Evolutionary conservation across 2,797 vertebrate species (phyloP).

Genomic region (Chaetodon trifasciatus): DNA sequence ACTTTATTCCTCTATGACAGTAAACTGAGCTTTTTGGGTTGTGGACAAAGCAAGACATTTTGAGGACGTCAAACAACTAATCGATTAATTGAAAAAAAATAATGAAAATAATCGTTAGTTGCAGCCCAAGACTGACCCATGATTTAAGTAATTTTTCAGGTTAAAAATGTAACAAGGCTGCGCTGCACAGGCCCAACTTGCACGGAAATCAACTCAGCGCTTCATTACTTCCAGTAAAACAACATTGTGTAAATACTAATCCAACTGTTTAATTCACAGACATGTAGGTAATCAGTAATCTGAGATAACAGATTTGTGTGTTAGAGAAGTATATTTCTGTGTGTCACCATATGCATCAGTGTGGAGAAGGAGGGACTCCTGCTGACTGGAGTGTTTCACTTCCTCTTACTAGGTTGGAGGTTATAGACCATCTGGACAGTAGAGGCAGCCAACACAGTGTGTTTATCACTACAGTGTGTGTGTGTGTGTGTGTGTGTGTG

Average conservation of each 20-base stretch:
- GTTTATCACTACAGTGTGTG: conserved; percentile 43
- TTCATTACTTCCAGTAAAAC: not conserved
- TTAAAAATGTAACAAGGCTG: too few relatives aligned
- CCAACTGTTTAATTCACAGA: too few relatives aligned
- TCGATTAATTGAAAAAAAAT: too few relatives aligned
- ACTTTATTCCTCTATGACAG: too few relatives aligned
- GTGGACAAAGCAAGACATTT: too few relatives aligned
- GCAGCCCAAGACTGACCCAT: too few relatives aligned
- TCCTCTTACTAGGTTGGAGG: conserved; percentile 58
- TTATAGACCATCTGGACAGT: conserved; percentile 68
- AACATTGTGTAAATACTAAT: not conserved
- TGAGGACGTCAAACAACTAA: too few relatives aligned
- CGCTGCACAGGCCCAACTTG: too few relatives aligned
- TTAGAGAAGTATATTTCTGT: not conserved
- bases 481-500: conserved; percentile 12
- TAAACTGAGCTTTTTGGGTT: too few relatives aligned
- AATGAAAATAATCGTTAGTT: too few relatives aligned
- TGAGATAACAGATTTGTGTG: not conserved
- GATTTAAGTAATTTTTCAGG: too few relatives aligned
- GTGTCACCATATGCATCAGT: not conserved
- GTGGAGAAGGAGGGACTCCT: conserved; percentile 29
- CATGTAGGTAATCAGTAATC: too few relatives aligned
- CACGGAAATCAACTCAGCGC: not conserved
- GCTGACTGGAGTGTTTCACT: conserved; percentile 36
- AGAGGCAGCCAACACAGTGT: conserved; percentile 43